These are phyloP conservation scores for Chouioia cunea DNA, from an alignment of 2,888 invertebrate species.

Conservation along the genomic window DNA sequence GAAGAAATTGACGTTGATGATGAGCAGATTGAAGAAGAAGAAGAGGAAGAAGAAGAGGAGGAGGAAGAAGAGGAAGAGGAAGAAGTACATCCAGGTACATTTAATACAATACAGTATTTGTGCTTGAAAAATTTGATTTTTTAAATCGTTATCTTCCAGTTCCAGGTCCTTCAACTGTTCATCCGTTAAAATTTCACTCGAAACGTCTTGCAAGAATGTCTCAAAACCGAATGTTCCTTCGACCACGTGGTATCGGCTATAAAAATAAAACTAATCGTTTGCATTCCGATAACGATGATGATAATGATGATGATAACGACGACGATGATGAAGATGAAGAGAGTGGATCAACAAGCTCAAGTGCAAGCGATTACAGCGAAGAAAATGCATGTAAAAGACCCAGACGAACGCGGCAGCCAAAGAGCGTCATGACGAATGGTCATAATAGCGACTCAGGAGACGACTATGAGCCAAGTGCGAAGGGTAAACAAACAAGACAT, in stretches of 20 bases:
- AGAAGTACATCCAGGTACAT: slow-evolving; percentile 54
- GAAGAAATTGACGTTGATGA: slow-evolving; percentile 37
- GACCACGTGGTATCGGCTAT: slow-evolving; percentile 52
- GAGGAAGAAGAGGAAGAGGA: slow-evolving; percentile 33
- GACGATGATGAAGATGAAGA: slow-evolving; percentile 40
- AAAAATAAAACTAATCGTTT: slow-evolving; percentile 15
- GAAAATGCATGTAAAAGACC: slow-evolving; percentile 50
- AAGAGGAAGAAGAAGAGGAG: slow-evolving; percentile 29
- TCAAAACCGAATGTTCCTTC: slow-evolving; percentile 51
- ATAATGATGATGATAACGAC: slow-evolving; percentile 23
- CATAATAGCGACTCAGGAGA: slow-evolving; percentile 71
- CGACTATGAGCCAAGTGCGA: slow-evolving; percentile 70
- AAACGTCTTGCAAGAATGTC: slow-evolving; percentile 54
- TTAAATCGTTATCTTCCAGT: slow-evolving; percentile 4
- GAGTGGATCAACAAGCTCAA: slow-evolving; percentile 50
- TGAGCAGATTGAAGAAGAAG: slow-evolving; percentile 36
- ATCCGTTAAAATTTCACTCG: slow-evolving; percentile 60
- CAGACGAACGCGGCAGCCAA: slow-evolving; percentile 50
- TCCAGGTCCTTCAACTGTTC: slow-evolving; percentile 61
- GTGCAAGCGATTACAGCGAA: slow-evolving; percentile 51
- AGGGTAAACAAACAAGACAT: slow-evolving; percentile 61
- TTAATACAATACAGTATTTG: background rate
- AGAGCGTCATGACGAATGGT: slow-evolving; percentile 54
- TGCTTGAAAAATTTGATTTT: background rate
- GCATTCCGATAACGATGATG: slow-evolving; percentile 28